phyloP scores from a whole-genome alignment of 2,797 vertebrate genomes.

The Steatocranus sp. region DNA sequence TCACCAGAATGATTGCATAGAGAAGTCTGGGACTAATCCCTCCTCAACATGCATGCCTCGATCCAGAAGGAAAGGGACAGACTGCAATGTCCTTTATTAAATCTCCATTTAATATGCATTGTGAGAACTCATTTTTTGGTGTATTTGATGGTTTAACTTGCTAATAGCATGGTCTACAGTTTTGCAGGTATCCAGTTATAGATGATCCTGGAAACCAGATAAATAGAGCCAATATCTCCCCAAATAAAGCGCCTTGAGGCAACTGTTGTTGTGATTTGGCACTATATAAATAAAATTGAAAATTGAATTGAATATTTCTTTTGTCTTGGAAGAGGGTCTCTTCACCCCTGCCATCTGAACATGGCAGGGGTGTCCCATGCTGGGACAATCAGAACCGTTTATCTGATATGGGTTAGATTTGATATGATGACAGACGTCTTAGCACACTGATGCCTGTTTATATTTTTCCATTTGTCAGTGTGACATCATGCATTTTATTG shows the following conservation, averaged over 20 bases:
- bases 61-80: background rate
- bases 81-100: background rate
- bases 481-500: background rate
- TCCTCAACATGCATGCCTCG: background rate
- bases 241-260: rapidly evolving
- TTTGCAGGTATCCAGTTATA: background rate
- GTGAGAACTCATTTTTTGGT: rapidly evolving
- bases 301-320: background rate
- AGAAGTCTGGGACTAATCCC: background rate
- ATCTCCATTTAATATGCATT: background rate
- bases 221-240: background rate
- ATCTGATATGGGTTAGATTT: background rate
- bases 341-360: rapidly evolving
- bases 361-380: too few relatives aligned
- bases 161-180: background rate
- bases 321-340: background rate
- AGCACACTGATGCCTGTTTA: background rate
- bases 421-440: background rate
- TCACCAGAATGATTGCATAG: background rate
- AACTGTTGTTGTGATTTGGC: background rate
- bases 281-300: rapidly evolving
- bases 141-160: background rate
- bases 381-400: background rate
- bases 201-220: background rate
- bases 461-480: background rate